Evolutionary conservation across 2,888 invertebrate species (phyloP).

Genomic region (Cistogaster globosa): DNA sequence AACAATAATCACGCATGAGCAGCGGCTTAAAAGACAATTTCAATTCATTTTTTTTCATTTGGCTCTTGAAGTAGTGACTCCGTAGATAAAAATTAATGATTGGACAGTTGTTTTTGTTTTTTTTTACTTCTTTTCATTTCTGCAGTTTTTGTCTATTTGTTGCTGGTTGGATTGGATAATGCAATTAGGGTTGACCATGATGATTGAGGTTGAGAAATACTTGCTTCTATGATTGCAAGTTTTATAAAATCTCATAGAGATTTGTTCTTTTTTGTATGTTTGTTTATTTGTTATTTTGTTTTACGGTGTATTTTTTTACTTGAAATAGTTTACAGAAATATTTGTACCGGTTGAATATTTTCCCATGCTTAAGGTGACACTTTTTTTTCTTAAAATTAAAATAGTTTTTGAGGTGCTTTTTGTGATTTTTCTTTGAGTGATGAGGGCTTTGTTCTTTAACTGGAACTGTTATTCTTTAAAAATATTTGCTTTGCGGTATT

Average conservation of each 20-base stretch:
- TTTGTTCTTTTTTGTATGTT: constrained; percentile 20
- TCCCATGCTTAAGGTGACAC: constrained; percentile 67
- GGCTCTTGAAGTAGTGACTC: not conserved
- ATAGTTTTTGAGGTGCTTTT: constrained; percentile 40
- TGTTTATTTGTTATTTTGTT: constrained; percentile 27
- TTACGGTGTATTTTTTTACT: constrained; percentile 11
- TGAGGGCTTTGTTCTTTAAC: constrained; percentile 53
- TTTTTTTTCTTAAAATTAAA: constrained; percentile 38
- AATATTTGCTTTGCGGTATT: constrained; percentile 32
- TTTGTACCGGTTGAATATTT: constrained; percentile 43
- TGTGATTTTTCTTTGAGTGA: not conserved
- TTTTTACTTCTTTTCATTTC: not conserved
- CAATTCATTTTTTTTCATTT: constrained; percentile 5
- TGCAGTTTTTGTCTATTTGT: constrained; percentile 18
- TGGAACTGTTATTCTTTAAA: constrained; percentile 41
- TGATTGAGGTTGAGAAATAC: constrained; percentile 68
- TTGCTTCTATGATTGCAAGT: not conserved
- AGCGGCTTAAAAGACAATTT: constrained; percentile 45
- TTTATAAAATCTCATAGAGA: constrained; percentile 41
- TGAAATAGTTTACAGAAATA: constrained; percentile 27
- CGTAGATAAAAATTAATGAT: constrained; percentile 56
- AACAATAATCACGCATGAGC: constrained; percentile 54
- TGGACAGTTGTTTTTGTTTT: constrained; percentile 45
- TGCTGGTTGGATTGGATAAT: constrained; percentile 59
- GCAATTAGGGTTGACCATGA: constrained; percentile 72